Evolutionary conservation across 2,888 invertebrate species (phyloP), one percentile per base, ranked within the genome.

Genomic region (Chironomus riparius): DNA sequence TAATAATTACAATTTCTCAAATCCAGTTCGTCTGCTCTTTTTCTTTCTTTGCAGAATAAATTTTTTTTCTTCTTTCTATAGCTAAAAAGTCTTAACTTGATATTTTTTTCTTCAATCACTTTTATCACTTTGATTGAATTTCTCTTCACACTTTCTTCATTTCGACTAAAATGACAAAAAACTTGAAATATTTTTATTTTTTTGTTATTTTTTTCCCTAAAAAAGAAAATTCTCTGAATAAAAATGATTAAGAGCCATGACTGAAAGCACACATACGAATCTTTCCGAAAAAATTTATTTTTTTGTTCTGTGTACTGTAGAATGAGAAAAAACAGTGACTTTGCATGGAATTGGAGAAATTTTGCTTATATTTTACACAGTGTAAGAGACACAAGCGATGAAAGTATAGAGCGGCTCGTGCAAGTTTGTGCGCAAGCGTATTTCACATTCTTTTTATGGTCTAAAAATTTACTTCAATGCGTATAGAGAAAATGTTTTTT

Each of bases 161-260:
- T 18, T 21, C 22, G 7, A 24, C 24, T 65, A 21, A 24, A 65
- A 65, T 24, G 21, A 21, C 13, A 13, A 65, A 65, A 21, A 65
- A 65, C 65, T 65, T 22, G 24, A 65, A 18, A 56, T 18, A 56
- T 56, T 75, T 18, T 68, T 28, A 28, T 48, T 47, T 75, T 75
- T 50, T 21, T 38, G 22, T 68, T 24, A 68, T 68, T 68, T 68
- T 56, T 56, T 56, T 74, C 61, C 28, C 48, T 48, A 74, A 68
- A 65, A 68, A 74, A 61, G 38, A 68, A 74, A 70, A 69, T 47
- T 77, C 73, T 75, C 50, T 50, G 50, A 56, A 73, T 69, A 50
- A 72, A 76, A 71, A 48, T 68, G 76, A 76, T 74, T 69, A 74
- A 74, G 68, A 77, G 61, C 47, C 73, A 47, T 38, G 50, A 69